Conservation (phyloP, 1,140 invertebrate species). For the Euschistus heros region DNA sequence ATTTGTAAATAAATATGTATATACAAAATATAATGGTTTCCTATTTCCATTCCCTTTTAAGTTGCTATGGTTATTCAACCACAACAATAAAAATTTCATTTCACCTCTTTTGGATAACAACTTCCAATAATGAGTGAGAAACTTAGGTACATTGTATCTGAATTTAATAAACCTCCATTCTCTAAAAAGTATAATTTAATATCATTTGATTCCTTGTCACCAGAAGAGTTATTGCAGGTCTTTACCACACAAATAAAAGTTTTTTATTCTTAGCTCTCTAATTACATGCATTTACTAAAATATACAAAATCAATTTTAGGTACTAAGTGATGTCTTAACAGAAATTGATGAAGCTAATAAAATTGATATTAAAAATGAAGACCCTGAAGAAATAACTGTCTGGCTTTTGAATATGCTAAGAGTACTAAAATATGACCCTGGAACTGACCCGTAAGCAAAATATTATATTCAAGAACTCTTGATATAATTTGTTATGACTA, state of each 20-base stretch:
- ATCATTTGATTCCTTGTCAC: conserved; percentile 68
- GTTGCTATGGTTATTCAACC: no score
- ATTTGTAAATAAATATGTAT: no score
- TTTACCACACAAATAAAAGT: conserved; percentile 35
- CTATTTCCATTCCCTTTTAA: no score
- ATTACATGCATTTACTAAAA: background rate
- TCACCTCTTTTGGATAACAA: background rate
- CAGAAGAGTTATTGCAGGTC: conserved; percentile 63
- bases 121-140: conserved; percentile 46
- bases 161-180: conserved; percentile 62
- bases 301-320: no score
- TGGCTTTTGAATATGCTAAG: conserved; percentile 49
- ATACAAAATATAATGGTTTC: no score
- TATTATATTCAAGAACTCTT: background rate
- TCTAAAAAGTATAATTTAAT: conserved; percentile 71
- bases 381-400: conserved; percentile 48
- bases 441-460: conserved; percentile 36
- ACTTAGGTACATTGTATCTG: conserved; percentile 65
- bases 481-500: background rate
- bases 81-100: no score
- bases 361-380: conserved; percentile 51
- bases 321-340: conserved; percentile 54
- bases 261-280: conserved; percentile 16
- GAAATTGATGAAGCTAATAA: conserved; percentile 51
- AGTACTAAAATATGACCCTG: conserved; percentile 58